Evolutionary conservation across 1,140 invertebrate species (phyloP).

Genomic region (Bombus pascuorum): DNA sequence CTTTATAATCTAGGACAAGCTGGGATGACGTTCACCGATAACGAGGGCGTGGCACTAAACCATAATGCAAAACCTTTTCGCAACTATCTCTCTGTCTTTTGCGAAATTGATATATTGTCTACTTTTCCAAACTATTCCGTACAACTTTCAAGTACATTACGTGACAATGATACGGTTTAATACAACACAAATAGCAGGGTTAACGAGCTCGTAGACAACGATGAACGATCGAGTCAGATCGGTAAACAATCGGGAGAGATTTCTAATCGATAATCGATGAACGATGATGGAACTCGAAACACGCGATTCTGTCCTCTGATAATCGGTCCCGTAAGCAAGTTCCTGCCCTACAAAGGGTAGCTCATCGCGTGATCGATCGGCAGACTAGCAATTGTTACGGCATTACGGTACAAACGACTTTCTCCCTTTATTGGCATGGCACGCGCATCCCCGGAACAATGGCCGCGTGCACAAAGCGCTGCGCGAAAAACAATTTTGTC

Average conservation of each 20-base stretch:
- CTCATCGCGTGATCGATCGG: slow-evolving; percentile 1
- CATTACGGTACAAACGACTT: background rate
- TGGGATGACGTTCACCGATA: background rate
- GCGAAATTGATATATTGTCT: background rate
- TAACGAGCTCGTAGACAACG: background rate
- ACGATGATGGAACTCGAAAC: background rate
- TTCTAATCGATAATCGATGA: background rate
- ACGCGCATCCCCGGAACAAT: slow-evolving; percentile 3
- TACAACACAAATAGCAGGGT: background rate
- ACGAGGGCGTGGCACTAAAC: background rate
- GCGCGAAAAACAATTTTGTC: slow-evolving; percentile 1
- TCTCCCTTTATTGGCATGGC: background rate
- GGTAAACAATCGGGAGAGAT: background rate
- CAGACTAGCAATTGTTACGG: background rate
- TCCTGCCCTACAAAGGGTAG: background rate
- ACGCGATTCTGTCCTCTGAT: background rate
- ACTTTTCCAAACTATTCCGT: background rate
- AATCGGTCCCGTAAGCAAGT: slow-evolving; percentile 18
- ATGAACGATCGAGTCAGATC: background rate
- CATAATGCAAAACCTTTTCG: background rate
- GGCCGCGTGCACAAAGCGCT: background rate
- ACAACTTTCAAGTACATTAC: background rate
- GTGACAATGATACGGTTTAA: background rate
- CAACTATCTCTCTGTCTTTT: background rate
- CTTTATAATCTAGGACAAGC: slow-evolving; percentile 7